Conservation (phyloP, 2,113 vertebrate genomes). For the Sebastes schlegelii region DNA sequence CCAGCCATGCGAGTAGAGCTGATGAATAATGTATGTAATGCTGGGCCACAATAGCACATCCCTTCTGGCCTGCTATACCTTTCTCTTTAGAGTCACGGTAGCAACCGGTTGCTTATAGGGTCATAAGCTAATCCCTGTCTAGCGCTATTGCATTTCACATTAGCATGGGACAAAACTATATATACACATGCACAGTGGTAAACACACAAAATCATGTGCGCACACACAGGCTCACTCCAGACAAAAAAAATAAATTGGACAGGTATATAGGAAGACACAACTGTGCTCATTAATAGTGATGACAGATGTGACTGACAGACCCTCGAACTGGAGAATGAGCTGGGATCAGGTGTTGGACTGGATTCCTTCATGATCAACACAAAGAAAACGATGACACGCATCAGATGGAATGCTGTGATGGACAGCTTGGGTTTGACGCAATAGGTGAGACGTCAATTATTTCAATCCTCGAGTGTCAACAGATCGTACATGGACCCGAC, state of each 20-base stretch:
- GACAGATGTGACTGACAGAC: conserved; percentile 44
- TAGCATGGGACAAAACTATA: conserved; percentile 33
- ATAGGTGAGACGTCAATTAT: conserved; percentile 27
- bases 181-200: conserved; percentile 1
- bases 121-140: conserved; percentile 68
- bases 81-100: conserved; percentile 47
- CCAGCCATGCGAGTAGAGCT: conserved; percentile 64
- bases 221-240: not conserved
- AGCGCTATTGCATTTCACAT: conserved; percentile 64
- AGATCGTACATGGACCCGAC: not conserved
- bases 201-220: conserved; percentile 25
- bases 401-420: conserved; percentile 14
- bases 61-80: conserved; percentile 57
- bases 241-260: conserved; percentile 30
- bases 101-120: conserved; percentile 37
- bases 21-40: conserved; percentile 78
- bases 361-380: conserved; percentile 32
- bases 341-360: conserved; percentile 60
- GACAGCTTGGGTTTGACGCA: conserved; percentile 25
- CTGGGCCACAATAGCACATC: conserved; percentile 60
- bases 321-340: conserved; percentile 13
- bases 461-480: not conserved
- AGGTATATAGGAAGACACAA: conserved; percentile 17
- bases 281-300: conserved; percentile 33
- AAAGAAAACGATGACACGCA: conserved; percentile 24